Base-by-base conservation (phyloP, 2,888 invertebrate genomes). In the Perithous albicinctus region DNA sequence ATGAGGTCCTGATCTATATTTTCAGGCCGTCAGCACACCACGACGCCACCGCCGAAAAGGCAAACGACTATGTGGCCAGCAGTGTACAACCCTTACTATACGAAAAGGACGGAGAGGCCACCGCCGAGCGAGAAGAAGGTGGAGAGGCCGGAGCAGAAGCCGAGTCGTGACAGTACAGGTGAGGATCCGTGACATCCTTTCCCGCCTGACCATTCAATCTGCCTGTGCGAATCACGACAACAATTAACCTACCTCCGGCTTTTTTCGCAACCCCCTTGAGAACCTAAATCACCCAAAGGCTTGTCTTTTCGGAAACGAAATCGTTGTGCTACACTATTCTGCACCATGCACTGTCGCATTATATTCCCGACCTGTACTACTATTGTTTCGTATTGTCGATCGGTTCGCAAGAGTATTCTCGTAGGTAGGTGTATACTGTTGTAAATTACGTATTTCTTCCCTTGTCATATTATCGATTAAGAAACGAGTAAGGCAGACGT, bases 91-190 rank as follows among this genome's bases (percentile, higher is more conserved):
- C 91, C 92, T 77, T 89, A 91, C 87, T 88, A 91, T 86, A 89
- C 92, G 84, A 91, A 91, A 87, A 89, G 91, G 88, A 93, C 92
- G 75, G 92, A 93, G 87, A 89, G 89, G 84, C 92, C 92, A 70
- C 87, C 90, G 63, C 87, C 89, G 84, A 91, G 89, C 85, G 91
- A 92, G 85, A 89, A 90, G 87, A 90, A 90, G 82, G 88, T 90
- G 86, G 91, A 91, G 82, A 90, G 88, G 86, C 88, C 90, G 70
- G 90, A 92, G 83, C 90, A 91, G 85, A 91, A 90, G 85, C 90
- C 89, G 54, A 90, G 90, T 80, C 88, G 89, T 76, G 87, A 90
- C 84, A 91, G 89, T 86, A 88, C 91, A 91, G 92, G 92, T 92
- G 88, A 91, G 91, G 86, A 73, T 70, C 72, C 76, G n/a, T n/a